A percentile compares a stretch with the other conserved stretches of the same genome.
These are phyloP conservation scores for Lordiphosa fenestrarum DNA, from an alignment of 2,888 invertebrate genomes.

Conservation along the genomic window DNA sequence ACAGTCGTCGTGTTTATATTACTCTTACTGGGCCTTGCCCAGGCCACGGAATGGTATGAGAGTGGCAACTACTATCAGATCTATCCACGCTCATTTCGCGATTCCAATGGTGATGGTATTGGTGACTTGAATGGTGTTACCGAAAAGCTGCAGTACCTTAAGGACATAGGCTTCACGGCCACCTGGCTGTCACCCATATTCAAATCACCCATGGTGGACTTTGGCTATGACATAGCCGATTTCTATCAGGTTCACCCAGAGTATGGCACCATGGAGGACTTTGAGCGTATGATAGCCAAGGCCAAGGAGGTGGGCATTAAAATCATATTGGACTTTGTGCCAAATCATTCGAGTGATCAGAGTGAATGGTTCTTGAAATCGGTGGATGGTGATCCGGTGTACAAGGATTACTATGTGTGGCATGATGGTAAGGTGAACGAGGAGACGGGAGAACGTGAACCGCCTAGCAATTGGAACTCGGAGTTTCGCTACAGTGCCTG, in stretches of 20 bases:
- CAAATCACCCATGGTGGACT: conserved; percentile 88
- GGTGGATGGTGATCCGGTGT: conserved; percentile 83
- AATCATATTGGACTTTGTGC: conserved; percentile 81
- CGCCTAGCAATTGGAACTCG: conserved; percentile 82
- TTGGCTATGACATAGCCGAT: conserved; percentile 89
- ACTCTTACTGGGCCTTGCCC: conserved; percentile 21
- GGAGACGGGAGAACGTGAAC: conserved; percentile 76
- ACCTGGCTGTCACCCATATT: conserved; percentile 89
- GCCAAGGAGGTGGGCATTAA: conserved; percentile 82
- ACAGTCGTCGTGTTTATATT: conserved; percentile 38
- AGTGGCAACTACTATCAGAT: conserved; percentile 86
- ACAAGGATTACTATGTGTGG: conserved; percentile 90
- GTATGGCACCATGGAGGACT: conserved; percentile 87
- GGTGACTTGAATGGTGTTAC: conserved; percentile 84
- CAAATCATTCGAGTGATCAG: conserved; percentile 85
- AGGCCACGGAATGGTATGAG: conserved; percentile 76
- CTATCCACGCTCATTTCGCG: conserved; percentile 89
- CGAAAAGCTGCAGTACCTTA: conserved; percentile 84
- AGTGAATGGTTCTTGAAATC: conserved; percentile 92
- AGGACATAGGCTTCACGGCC: conserved; percentile 85
- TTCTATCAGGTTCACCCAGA: conserved; percentile 85
- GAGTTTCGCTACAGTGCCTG: conserved; percentile 84
- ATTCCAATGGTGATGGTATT: conserved; percentile 88
- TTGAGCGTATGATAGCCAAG: conserved; percentile 83
- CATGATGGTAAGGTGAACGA: conserved; percentile 77